These are phyloP conservation scores for Enteromius treurensis DNA, from an alignment of 2,797 vertebrate species.

Conservation along the genomic window DNA sequence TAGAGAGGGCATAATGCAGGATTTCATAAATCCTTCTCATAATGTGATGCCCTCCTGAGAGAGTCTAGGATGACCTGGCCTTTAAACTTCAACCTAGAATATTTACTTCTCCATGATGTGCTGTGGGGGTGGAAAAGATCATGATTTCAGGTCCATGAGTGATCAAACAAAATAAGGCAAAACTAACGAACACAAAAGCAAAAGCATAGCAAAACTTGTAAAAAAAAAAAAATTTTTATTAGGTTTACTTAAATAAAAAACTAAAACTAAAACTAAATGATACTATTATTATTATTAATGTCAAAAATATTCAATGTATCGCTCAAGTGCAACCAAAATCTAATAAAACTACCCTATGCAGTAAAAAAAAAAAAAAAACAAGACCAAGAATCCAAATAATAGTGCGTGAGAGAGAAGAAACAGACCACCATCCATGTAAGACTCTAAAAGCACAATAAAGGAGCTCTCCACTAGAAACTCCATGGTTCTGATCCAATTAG, in stretches of 20 bases:
- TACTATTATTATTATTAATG: not conserved
- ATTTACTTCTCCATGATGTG: conserved; percentile 43
- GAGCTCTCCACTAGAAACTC: conserved; percentile 12
- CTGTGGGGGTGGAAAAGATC: not conserved
- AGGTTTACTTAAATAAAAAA: no score
- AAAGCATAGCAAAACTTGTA: not conserved
- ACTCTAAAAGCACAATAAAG: conserved; percentile 15
- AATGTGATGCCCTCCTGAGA: conserved; percentile 43
- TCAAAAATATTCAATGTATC: not conserved
- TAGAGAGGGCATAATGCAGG: conserved; percentile 44
- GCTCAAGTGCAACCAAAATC: not conserved
- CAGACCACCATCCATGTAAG: not conserved
- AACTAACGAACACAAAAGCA: not conserved
- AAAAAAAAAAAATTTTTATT: no score
- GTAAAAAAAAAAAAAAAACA: not conserved
- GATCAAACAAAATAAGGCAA: not conserved
- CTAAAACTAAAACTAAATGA: no score
- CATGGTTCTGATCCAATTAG: conserved; percentile 39
- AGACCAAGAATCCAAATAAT: not conserved
- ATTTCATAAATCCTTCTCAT: conserved; percentile 56
- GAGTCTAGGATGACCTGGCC: conserved; percentile 5
- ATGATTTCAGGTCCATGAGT: not conserved
- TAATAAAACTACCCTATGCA: not conserved
- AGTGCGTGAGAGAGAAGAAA: not conserved
- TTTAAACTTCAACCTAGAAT: conserved; percentile 32